Evolutionary conservation across 2,113 vertebrate species (phyloP), one percentile per base, ranked within the genome.

Genomic region (Dolichotis patagonum): DNA sequence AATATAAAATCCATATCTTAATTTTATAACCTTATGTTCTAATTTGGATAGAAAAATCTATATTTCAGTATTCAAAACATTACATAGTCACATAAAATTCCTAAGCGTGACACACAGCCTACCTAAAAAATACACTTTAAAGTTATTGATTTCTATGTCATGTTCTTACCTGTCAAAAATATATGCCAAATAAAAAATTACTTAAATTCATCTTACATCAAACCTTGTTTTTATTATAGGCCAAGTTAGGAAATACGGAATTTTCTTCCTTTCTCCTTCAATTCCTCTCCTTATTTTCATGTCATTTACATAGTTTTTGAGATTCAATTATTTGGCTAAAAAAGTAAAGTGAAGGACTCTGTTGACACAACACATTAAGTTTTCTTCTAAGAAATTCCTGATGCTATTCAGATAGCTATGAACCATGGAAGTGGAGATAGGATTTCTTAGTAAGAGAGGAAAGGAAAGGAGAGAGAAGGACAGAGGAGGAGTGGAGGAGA

Each of bases 81-180:
- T 93, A 81, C 7, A 75, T 7, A 85, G 69, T 17, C 60, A 56
- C 81, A 88, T 95, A 63, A 73, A 94, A 78, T 65, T 89, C 16
- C 84, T 80, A 85, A 78, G 19, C 6, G 73, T 63, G 82, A 58
- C 58, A 14, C 4, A 89, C 62, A 90, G 7, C 0, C 30, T 54
- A 41, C 13, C 22, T 81, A 86, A 89, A 85, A 85, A 30, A 71
- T 3, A 65, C 1, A 38, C 63, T 69, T 52, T 35, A 30, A 81
- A 14, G 28, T 80, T 88, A 78, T 58, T 62, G 9, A 30, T 65
- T 67, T 90, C 8, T 43, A 69, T 84, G 20, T 87, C 49, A 80
- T 69, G 95, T 65, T 0, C 49, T 85, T 85, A 85, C 49, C 32
- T 81, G 1, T 4, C 20, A 81, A 67, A 92, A 88, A 60, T 5